Evolutionary conservation across 2,888 invertebrate species (phyloP).

Genomic region (Phengaris alcon): DNA sequence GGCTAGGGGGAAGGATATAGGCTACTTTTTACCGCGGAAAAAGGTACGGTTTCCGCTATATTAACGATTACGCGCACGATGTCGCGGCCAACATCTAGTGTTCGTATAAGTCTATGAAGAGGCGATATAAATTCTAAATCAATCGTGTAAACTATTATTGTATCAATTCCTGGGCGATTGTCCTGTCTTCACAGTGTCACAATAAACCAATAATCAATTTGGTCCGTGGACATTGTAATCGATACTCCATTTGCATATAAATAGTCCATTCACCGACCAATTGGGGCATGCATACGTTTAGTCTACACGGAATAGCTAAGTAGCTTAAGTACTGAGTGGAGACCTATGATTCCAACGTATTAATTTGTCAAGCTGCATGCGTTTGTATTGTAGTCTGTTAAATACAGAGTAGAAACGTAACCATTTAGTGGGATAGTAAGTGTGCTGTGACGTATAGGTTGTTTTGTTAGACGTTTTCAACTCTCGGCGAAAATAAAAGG

Average conservation of each 20-base stretch:
- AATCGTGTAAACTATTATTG: too few relatives aligned
- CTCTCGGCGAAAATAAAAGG: too few relatives aligned
- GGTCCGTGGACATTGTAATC: background rate
- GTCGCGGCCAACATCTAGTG: too few relatives aligned
- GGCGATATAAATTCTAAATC: too few relatives aligned
- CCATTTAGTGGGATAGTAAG: background rate
- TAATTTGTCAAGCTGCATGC: conserved; percentile 10
- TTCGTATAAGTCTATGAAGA: too few relatives aligned
- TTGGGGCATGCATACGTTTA: background rate
- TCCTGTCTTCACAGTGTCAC: too few relatives aligned
- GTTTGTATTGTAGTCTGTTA: background rate
- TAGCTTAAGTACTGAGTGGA: background rate
- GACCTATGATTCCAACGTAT: conserved; percentile 11
- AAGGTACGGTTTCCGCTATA: too few relatives aligned
- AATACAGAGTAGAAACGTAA: background rate
- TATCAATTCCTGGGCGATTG: background rate
- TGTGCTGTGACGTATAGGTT: background rate
- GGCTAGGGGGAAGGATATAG: too few relatives aligned
- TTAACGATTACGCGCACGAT: too few relatives aligned
- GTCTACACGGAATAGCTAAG: background rate
- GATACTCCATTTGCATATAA: conserved; percentile 13
- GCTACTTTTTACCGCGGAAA: too few relatives aligned
- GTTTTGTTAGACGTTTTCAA: background rate
- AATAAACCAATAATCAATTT: conserved; percentile 1
- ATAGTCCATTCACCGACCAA: conserved; percentile 13